phyloP scores from a whole-genome alignment of 2,113 vertebrate genomes.

The Synchiropus splendidus region DNA sequence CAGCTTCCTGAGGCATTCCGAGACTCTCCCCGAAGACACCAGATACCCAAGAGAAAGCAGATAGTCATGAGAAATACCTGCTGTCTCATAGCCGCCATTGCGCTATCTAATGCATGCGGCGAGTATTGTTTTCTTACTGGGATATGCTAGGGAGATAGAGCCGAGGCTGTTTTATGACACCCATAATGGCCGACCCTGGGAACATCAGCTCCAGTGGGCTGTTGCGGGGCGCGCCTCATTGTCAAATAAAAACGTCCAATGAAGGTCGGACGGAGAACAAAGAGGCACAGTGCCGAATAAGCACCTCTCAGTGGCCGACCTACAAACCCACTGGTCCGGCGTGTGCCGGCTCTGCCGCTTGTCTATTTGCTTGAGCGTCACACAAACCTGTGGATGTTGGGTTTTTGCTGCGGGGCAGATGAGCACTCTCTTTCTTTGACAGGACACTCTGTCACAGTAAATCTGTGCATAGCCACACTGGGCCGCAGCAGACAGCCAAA shows the following conservation, averaged over 20 bases:
- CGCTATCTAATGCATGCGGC: constrained; percentile 21
- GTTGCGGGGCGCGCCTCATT: constrained; percentile 31
- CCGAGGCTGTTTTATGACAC: constrained; percentile 41
- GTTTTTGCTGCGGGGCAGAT: constrained; percentile 6
- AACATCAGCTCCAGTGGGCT: constrained; percentile 40
- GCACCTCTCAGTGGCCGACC: constrained; percentile 6
- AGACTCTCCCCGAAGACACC: constrained; percentile 43
- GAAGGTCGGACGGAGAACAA: constrained; percentile 46
- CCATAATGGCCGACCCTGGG: constrained; percentile 41
- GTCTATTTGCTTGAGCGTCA: constrained; percentile 22
- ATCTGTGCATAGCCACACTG: no score
- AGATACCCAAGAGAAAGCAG: constrained; percentile 52
- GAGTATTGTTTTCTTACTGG: constrained; percentile 37
- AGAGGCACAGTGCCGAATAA: constrained; percentile 34
- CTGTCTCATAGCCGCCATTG: constrained; percentile 30
- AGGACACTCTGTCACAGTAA: no score
- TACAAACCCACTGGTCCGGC: background rate
- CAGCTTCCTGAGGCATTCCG: constrained; percentile 42
- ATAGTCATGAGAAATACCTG: constrained; percentile 65
- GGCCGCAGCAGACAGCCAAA: no score
- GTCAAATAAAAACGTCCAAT: constrained; percentile 56
- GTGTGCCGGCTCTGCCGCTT: constrained; percentile 6
- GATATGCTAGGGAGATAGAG: constrained; percentile 23
- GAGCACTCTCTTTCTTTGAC: constrained; percentile 11
- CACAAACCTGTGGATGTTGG: constrained; percentile 7